phyloP scores from a whole-genome alignment of 53 echinoderm and acorn worm species.

The Holothuria scabra region DNA sequence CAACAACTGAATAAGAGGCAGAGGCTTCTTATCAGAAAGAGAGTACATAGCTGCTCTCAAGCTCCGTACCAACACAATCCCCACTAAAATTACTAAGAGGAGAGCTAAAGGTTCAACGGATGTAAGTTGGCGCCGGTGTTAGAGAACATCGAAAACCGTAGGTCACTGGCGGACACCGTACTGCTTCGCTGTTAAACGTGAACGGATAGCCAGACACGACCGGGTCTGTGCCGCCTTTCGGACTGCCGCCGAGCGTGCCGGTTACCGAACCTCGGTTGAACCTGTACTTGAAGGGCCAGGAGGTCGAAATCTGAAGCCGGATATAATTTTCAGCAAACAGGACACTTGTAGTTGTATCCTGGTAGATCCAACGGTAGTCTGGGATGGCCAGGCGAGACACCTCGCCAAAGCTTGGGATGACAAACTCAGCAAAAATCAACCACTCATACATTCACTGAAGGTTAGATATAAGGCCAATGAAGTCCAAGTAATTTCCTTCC shows the following conservation, averaged over 20 bases:
- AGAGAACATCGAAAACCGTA: no score
- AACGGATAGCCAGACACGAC: no score
- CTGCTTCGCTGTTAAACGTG: no score
- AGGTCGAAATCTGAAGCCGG: background rate
- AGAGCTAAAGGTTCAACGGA: no score
- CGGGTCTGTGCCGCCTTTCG: no score
- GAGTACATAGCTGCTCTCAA: background rate
- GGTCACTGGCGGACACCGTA: no score
- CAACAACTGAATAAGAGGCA: background rate
- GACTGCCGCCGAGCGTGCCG: no score
- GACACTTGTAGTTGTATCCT: background rate
- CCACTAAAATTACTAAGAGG: background rate
- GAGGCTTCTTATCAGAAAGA: background rate
- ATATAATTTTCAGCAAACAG: background rate
- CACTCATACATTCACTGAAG: background rate
- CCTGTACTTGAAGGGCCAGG: no score
- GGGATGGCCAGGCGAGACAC: background rate
- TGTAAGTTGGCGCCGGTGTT: no score
- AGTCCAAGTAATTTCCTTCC: background rate
- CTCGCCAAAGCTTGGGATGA: background rate
- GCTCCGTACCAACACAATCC: background rate
- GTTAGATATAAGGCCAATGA: background rate
- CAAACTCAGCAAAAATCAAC: background rate
- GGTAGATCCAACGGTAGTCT: background rate
- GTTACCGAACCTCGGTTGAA: no score